Evolutionary conservation across 2,888 invertebrate genomes (phyloP), one percentile per base, ranked within the genome.

Genomic region (Endomychus coccineus): DNA sequence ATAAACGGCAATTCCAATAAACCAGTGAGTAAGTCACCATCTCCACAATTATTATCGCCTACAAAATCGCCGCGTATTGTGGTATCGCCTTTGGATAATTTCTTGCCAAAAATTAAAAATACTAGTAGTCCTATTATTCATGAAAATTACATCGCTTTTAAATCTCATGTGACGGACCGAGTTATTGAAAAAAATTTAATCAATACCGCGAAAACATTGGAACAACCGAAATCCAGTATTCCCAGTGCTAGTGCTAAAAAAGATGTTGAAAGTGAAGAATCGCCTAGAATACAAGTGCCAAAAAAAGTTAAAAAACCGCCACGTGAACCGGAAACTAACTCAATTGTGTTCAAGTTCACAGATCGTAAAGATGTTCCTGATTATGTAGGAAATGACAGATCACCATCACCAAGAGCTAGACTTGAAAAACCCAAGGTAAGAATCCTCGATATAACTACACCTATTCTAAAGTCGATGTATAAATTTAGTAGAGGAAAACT

Each of bases 331-430:
- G 37, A 36, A 27, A 22, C 75, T 57, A 81, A 83, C 49, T 74
- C 79, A 16, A 79, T 88, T 69, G 85, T 88, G 47, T 90, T 90
- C 70, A 87, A 90, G 71, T 91, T 90, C 68, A 83, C 82, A 49
- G 74, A 78, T 66, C 77, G 83, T 58, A 84, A 83, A 67, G 84
- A 84, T 57, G 86, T 89, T 56, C 90, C 90, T 32, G 87, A 90
- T 73, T 89, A 91, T 68, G 85, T 91, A 59, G 87, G 87, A 64
- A 88, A 89, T 69, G 89, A 90, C 71, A 74, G 82, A 62, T 74
- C 82, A 51, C 75, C 80, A 52, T 74, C 77, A 53, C 72, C 73
- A 56, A 76, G 76, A 50, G 78, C 50, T 73, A 77, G 65, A 71
- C 76, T 73, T 42, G 77, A 78, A 59, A 72, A 77, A 55, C 76